Evolutionary conservation across 2,797 vertebrate species (phyloP).

Genomic region (Anabas testudineus): DNA sequence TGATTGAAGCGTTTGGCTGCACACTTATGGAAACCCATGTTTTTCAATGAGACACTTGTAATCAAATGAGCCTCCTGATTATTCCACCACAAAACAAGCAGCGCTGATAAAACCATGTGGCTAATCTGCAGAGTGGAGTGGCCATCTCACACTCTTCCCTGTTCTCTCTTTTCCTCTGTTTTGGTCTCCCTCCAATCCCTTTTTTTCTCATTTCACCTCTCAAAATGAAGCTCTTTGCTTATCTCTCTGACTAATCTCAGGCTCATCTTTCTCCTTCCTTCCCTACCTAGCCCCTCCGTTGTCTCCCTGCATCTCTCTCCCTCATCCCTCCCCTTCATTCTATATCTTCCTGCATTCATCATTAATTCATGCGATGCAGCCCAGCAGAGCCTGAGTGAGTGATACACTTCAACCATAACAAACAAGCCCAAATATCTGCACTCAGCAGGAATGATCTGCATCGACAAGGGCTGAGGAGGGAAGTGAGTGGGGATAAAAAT

Average conservation of each 20-base stretch:
- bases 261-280: slow-evolving; percentile 35
- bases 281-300: slow-evolving; percentile 39
- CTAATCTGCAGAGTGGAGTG: slow-evolving; percentile 48
- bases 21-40: slow-evolving; percentile 77
- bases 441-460: slow-evolving; percentile 74
- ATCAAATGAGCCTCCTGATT: slow-evolving; percentile 78
- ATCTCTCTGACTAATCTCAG: slow-evolving; percentile 56
- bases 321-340: slow-evolving; percentile 33
- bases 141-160: slow-evolving; percentile 1
- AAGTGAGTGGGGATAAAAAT: slow-evolving; percentile 22
- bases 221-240: slow-evolving; percentile 44
- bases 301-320: slow-evolving; percentile 50
- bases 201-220: slow-evolving; percentile 56
- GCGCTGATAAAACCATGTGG: slow-evolving; percentile 56
- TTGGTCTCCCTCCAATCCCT: slow-evolving; percentile 26
- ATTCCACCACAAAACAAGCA: slow-evolving; percentile 60
- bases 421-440: slow-evolving; percentile 77
- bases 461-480: slow-evolving; percentile 32
- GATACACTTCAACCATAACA: slow-evolving; percentile 82
- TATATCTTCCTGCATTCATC: slow-evolving; percentile 62
- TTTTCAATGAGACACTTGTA: slow-evolving; percentile 80
- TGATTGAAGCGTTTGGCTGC: slow-evolving; percentile 68
- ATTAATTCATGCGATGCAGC: slow-evolving; percentile 80
- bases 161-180: neutral
- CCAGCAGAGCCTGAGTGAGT: slow-evolving; percentile 69